Percentiles rank a stretch among this genome's conserved stretches.
Evolutionary conservation across 2,888 invertebrate genomes (phyloP).

Genomic region (Meloe dianella): DNA sequence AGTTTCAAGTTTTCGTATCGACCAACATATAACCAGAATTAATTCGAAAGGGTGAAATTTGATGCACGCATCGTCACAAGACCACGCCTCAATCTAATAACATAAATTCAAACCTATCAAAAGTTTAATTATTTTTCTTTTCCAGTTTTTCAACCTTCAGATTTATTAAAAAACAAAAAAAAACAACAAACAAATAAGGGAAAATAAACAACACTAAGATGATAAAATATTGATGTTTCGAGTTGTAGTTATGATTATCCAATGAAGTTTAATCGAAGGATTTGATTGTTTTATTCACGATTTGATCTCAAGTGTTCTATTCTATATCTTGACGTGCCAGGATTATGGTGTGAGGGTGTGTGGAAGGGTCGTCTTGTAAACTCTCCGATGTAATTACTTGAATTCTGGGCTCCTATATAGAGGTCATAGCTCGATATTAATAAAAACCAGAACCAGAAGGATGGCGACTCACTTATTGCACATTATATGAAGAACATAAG

Average conservation of each 20-base stretch:
- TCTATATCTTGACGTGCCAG: not conserved
- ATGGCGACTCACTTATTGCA: conserved; percentile 35
- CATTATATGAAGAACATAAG: conserved; percentile 53
- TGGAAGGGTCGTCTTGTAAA: conserved; percentile 21
- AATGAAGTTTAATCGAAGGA: not conserved
- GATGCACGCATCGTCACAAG: not conserved
- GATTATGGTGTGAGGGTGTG: not conserved
- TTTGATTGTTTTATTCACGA: not conserved
- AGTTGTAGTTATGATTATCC: not conserved
- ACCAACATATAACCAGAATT: not conserved
- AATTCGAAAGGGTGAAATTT: conserved; percentile 10
- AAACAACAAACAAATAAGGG: too few species aligned
- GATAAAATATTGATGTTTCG: not conserved
- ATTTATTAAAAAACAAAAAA: too few species aligned
- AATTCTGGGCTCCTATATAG: conserved; percentile 18
- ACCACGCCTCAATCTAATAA: conserved; percentile 6
- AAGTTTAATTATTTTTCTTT: not conserved
- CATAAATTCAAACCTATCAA: not conserved
- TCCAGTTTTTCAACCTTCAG: not conserved
- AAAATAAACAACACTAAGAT: too few species aligned
- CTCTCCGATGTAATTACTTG: conserved; percentile 28
- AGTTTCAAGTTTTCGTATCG: not conserved
- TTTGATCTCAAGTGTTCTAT: not conserved
- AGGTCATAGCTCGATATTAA: conserved; percentile 28
- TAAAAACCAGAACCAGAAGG: conserved; percentile 33